Conservation (phyloP, 2,797 vertebrate species). For the Jordanella pulchra region DNA sequence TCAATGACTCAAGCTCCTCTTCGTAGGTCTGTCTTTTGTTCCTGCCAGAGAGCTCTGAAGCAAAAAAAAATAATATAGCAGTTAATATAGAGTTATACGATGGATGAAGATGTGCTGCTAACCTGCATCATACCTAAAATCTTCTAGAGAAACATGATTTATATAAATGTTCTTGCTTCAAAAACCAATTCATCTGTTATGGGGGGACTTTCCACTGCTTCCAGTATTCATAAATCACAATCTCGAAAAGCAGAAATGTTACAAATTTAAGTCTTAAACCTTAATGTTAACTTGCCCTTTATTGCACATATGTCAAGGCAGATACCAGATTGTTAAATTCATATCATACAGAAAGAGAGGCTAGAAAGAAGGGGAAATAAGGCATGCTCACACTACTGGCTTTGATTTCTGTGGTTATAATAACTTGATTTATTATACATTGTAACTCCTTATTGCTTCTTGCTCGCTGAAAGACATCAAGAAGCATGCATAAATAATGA, state of each 20-base stretch:
- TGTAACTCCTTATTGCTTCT: slow-evolving; percentile 5
- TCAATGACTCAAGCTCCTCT: slow-evolving; percentile 40
- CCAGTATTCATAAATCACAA: slow-evolving; percentile 39
- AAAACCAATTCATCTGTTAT: slow-evolving; percentile 46
- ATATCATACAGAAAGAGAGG: not conserved
- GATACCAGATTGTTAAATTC: slow-evolving; percentile 1
- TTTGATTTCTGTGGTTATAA: not conserved
- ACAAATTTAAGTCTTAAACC: slow-evolving; percentile 53
- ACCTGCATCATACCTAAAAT: slow-evolving; percentile 48
- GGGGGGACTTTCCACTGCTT: slow-evolving; percentile 24
- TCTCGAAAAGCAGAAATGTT: slow-evolving; percentile 43
- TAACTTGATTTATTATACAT: slow-evolving; percentile 3
- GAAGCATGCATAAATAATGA: not conserved
- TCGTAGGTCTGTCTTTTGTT: slow-evolving; percentile 23
- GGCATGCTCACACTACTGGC: not conserved
- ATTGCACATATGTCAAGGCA: not conserved
- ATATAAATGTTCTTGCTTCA: not conserved
- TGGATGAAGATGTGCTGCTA: slow-evolving; percentile 51
- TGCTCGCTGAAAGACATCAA: not conserved
- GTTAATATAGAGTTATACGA: slow-evolving; percentile 24
- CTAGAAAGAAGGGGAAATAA: not conserved
- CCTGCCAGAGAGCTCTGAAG: slow-evolving; percentile 44
- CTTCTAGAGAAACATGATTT: slow-evolving; percentile 17
- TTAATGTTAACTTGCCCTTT: slow-evolving; percentile 13
- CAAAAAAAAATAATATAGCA: slow-evolving; percentile 31